Conservation (phyloP, 2,797 vertebrate genomes). For the Girardinus metallicus region DNA sequence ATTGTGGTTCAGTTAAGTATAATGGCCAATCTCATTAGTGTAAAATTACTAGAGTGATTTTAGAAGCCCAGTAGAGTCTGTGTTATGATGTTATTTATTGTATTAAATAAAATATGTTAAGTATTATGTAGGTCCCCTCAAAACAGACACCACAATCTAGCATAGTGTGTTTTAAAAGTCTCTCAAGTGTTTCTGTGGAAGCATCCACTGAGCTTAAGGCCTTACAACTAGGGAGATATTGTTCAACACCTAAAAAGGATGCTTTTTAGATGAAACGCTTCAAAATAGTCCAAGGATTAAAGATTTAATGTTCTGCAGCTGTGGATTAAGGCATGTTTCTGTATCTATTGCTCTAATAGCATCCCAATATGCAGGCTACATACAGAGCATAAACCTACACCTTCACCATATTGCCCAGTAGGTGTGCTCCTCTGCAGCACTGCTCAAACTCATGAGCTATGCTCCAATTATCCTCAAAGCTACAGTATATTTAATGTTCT, state of each 20-base stretch:
- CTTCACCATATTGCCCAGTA: slow-evolving; percentile 27
- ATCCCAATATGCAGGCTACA: slow-evolving; percentile 44
- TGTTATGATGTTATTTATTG: not conserved
- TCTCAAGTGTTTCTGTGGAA: not conserved
- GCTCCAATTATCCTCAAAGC: slow-evolving; percentile 39
- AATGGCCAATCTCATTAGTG: not conserved
- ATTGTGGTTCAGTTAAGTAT: not conserved
- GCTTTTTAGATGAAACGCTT: not conserved
- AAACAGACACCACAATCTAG: not conserved
- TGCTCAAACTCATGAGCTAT: slow-evolving; percentile 31
- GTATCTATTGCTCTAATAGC: slow-evolving; percentile 8
- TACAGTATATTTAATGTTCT: slow-evolving; percentile 56
- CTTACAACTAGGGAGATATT: not conserved
- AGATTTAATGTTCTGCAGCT: slow-evolving; percentile 19
- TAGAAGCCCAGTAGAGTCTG: not conserved
- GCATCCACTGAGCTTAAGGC: not conserved
- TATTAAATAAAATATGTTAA: not conserved
- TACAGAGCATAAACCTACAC: slow-evolving; percentile 26
- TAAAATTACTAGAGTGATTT: not conserved
- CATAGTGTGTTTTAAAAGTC: not conserved
- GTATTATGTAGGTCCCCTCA: not conserved
- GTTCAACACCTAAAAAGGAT: not conserved
- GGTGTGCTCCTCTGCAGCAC: slow-evolving; percentile 27
- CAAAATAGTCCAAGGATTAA: not conserved
- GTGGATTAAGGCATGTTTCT: slow-evolving; percentile 27